Conservation (phyloP, 2,888 invertebrate species). For the Cepaea hortensis region DNA sequence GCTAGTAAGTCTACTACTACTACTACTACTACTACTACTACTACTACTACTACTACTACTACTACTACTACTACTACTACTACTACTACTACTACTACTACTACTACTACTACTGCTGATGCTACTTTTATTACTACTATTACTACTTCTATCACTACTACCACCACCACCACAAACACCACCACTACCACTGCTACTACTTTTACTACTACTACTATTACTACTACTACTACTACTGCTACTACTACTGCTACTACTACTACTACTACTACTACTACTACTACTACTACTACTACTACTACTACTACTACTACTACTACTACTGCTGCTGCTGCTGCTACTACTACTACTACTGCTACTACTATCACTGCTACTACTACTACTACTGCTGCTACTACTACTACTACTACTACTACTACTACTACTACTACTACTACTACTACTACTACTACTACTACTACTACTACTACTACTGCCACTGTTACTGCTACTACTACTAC, state of each 20-base stretch:
- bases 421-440: background rate
- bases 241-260: background rate
- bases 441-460: background rate
- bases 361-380: background rate
- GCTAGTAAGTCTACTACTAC: background rate
- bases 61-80: background rate
- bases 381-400: background rate
- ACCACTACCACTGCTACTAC: background rate
- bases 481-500: background rate
- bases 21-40: background rate
- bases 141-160: background rate
- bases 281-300: background rate
- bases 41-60: background rate
- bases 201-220: background rate
- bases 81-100: background rate
- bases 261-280: background rate
- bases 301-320: background rate
- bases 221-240: background rate
- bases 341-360: background rate
- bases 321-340: background rate
- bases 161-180: background rate
- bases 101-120: background rate
- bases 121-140: background rate
- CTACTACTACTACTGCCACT: background rate
- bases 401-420: background rate